Conservation (phyloP, 2,113 vertebrate genomes). For the Tretioscincus oriximinensis region DNA sequence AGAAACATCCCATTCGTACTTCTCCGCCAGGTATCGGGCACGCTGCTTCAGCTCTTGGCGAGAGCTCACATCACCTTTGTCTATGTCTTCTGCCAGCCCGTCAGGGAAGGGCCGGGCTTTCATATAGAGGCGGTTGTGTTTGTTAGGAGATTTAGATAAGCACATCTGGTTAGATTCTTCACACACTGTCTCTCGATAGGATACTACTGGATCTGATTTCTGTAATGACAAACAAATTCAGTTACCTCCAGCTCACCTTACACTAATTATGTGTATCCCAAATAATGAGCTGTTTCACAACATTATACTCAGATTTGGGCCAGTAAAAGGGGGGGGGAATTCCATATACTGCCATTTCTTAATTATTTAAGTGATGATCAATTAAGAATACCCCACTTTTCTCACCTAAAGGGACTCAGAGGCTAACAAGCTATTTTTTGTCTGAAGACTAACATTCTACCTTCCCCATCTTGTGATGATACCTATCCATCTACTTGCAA, state of each 20-base stretch:
- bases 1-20: slow-evolving; percentile 62
- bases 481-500: too few species aligned
- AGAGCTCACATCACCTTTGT: slow-evolving; percentile 71
- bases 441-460: too few species aligned
- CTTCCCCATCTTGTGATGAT: too few species aligned
- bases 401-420: too few species aligned
- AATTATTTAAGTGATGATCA: background rate
- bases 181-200: slow-evolving; percentile 61
- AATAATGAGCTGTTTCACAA: background rate
- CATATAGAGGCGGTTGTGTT: slow-evolving; percentile 64
- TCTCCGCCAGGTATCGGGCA: slow-evolving; percentile 63
- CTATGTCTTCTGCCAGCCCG: slow-evolving; percentile 77
- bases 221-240: slow-evolving; percentile 29
- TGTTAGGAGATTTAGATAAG: slow-evolving; percentile 66
- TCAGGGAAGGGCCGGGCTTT: slow-evolving; percentile 64
- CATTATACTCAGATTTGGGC: background rate
- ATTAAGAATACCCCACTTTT: too few species aligned
- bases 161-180: slow-evolving; percentile 64
- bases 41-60: slow-evolving; percentile 71
- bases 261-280: background rate
- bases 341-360: too few species aligned
- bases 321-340: background rate
- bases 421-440: too few species aligned
- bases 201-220: slow-evolving; percentile 70
- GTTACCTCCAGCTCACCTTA: background rate